Percentiles rank a stretch among this genome's conserved stretches.
Conservation (phyloP, 2,797 vertebrate species). For the Heteromormyrus szaboi region DNA sequence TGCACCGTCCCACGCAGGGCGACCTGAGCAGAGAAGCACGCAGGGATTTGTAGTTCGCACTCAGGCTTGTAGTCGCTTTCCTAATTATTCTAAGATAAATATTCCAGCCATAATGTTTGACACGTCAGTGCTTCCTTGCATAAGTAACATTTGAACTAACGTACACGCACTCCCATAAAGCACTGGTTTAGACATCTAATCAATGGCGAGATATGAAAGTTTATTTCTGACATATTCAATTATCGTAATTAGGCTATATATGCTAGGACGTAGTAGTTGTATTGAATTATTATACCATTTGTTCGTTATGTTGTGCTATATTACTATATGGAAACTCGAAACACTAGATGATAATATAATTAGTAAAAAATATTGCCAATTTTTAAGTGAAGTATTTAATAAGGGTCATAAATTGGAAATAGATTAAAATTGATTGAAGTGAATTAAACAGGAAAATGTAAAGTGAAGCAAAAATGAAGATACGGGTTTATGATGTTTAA, state of each 20-base stretch:
- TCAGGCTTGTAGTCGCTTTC: not conserved
- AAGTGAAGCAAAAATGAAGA: not conserved
- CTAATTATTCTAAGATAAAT: not conserved
- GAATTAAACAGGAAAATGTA: not conserved
- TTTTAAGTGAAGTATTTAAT: not conserved
- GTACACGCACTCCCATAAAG: not conserved
- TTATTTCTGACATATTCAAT: not conserved
- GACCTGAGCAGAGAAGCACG: constrained; percentile 32
- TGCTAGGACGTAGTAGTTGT: not conserved
- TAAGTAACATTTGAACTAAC: not conserved
- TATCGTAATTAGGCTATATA: not conserved
- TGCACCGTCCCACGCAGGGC: constrained; percentile 44
- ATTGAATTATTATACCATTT: not conserved
- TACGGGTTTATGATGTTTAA: not conserved
- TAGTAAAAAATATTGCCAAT: not conserved
- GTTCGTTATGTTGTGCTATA: not conserved
- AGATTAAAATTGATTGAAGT: not conserved
- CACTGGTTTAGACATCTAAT: not conserved
- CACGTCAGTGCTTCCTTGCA: not conserved
- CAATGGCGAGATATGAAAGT: constrained; percentile 1
- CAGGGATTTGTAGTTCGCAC: constrained; percentile 35
- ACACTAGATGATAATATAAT: not conserved
- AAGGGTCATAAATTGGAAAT: not conserved
- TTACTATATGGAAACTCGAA: not conserved
- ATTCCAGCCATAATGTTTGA: not conserved